Evolutionary conservation across 2,797 vertebrate genomes (phyloP).

Genomic region (Paramormyrops hopkinsi): DNA sequence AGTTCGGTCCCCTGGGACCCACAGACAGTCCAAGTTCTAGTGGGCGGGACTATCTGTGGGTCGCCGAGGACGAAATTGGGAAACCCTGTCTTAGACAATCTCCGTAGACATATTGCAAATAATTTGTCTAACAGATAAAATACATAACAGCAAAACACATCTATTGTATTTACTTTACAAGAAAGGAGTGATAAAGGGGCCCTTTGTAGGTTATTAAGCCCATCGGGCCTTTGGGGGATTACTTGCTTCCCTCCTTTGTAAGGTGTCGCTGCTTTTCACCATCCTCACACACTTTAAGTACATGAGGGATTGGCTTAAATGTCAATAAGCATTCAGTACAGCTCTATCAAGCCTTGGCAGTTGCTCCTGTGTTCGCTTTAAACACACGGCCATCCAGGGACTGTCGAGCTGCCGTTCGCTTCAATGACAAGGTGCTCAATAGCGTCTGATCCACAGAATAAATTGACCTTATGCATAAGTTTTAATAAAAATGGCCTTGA

Average conservation of each 20-base stretch:
- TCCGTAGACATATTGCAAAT: not conserved
- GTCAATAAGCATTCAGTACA: slow-evolving; percentile 18
- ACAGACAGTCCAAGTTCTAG: not conserved
- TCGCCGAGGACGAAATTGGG: not conserved
- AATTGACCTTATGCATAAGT: slow-evolving; percentile 22
- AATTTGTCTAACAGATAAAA: not conserved
- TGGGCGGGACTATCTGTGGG: not conserved
- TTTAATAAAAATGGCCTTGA: not conserved
- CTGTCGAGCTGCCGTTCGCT: not conserved
- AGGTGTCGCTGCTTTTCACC: slow-evolving; percentile 3
- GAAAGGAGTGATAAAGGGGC: not conserved
- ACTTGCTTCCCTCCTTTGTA: slow-evolving; percentile 9
- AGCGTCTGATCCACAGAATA: slow-evolving; percentile 19
- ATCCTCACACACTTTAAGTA: not conserved
- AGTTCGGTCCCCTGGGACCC: not conserved
- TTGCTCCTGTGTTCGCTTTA: slow-evolving; percentile 10
- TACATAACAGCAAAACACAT: not conserved
- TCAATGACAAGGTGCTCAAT: slow-evolving; percentile 4
- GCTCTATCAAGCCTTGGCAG: slow-evolving; percentile 12
- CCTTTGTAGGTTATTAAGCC: not conserved
- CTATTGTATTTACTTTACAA: slow-evolving; percentile 14
- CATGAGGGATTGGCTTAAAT: slow-evolving; percentile 22
- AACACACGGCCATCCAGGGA: slow-evolving; percentile 2
- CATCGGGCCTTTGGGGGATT: not conserved
- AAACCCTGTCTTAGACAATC: not conserved